phyloP scores from a whole-genome alignment of 2,113 vertebrate species.

The Hucho hucho region DNA sequence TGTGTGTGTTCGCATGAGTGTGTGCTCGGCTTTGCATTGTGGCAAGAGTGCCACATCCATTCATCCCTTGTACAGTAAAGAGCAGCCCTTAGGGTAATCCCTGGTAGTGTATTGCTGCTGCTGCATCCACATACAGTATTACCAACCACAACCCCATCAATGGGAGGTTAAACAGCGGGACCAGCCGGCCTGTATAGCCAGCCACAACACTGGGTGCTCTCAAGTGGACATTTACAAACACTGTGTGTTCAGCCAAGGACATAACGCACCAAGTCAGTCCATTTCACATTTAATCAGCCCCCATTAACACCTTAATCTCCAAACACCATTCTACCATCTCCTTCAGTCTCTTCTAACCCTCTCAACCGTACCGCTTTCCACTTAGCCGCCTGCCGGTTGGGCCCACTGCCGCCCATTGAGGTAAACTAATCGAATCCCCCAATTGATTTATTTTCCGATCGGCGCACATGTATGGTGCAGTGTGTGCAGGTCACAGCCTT shows the following conservation, averaged over 20 bases:
- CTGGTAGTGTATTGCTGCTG: not conserved
- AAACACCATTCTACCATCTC: not conserved
- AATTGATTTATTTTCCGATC: constrained; percentile 16
- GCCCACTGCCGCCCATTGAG: constrained; percentile 13
- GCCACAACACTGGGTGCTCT: not conserved
- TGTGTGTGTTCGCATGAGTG: no score
- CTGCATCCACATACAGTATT: not conserved
- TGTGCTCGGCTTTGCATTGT: not conserved
- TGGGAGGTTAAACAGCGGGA: constrained; percentile 2
- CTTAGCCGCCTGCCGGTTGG: not conserved
- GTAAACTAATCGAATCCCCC: constrained; percentile 19
- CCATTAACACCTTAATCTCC: constrained; percentile 17
- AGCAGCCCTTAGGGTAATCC: not conserved
- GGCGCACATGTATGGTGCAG: not conserved
- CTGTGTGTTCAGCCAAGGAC: not conserved
- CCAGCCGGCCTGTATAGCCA: not conserved
- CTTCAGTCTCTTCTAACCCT: not conserved
- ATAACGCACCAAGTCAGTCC: constrained; percentile 8
- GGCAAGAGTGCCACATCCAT: not conserved
- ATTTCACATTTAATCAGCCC: constrained; percentile 6
- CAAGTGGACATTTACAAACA: not conserved
- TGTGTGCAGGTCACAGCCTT: not conserved
- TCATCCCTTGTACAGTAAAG: not conserved
- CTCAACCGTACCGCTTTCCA: constrained; percentile 10
- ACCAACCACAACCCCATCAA: not conserved